Base-by-base conservation (phyloP, 2,797 vertebrate species). In the Hozukius guyotensis region DNA sequence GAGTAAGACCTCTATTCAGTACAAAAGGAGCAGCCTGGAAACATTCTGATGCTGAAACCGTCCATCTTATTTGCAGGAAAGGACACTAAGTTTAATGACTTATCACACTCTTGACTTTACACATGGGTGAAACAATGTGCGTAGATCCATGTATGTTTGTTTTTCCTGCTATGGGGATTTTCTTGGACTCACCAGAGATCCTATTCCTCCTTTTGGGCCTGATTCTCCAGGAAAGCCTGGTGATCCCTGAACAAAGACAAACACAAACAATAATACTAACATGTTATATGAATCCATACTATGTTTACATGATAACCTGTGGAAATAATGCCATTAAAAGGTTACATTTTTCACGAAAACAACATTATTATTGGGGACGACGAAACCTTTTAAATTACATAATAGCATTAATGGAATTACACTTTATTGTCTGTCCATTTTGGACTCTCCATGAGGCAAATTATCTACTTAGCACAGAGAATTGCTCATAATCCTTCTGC, bases 181-280 rank as follows among this genome's bases (percentile, higher is more conserved):
- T 20, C 2, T 46, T 5, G 5, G n/a, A 92, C 97, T 96, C 94
- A 99, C 98, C 84, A 84, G 78, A 70, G 93, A 72, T 79, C 97
- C 97, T 66, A 55, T 95, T 87, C 97, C 97, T 94, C 97, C 98
- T 90, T 95, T 97, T 42, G 86, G 93, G 78, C 97, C 97, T 82
- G 78, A 88, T 73, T 96, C 94, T 87, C 97, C 97, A 32, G 84
- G 18, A 63, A 93, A 82, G 67, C 98, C 97, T 75, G 96, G 92
- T 42, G 96, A 94, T 78, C 98, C 98, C 98, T 99, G 93, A 86
- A 86, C 68, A 74, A 92, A 71, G 8, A 60, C 6, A 71, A 29
- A 62, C 68, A 83, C 5, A 65, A n/a, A 71, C 7, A 63, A 32
- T 3, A 29, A 71, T 24, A n/a, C 0, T 4, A 38, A n/a, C 22